Base-by-base conservation (phyloP, 2,797 vertebrate genomes). In the Psittacula derbiana region DNA sequence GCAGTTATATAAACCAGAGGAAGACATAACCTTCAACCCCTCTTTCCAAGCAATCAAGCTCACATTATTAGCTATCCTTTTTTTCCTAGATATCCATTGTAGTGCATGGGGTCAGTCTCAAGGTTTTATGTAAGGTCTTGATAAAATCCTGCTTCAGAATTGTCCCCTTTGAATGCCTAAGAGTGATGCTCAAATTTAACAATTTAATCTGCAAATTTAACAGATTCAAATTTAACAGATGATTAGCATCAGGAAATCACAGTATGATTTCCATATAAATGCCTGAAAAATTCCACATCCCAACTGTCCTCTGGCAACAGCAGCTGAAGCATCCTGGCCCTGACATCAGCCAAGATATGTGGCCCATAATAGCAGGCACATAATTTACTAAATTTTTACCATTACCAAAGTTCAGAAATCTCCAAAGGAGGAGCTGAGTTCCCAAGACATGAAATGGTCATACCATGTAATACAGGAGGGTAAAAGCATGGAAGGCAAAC, bases 331-430 rank as follows among this genome's bases (percentile, higher is more conserved):
- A n/a, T n/a, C 30, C 27, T 10, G 53, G 50, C 30, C 24, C 53
- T 43, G 57, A 47, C 43, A 83, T 47, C 40, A 57, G 52, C 44
- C 7, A 23, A 64, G 33, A 33, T 18, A 6, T 27, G 33, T 55
- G n/a, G 10, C 31, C 36, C 1, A 0, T 50, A 38, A 21, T 2
- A 21, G 24, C 0, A 1, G 28, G 6, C n/a, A 24, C 41, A 43
- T 2, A 6, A 13, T 83, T 80, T n/a, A 18, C 4, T 19, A 18
- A 30, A 55, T 55, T 78, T 95, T 80, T 73, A 28, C 10, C 21
- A 7, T 27, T 61, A 23, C 2, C 15, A 4, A 65, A 43, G 36
- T 14, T 28, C 12, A 53, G 49, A 75, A 65, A 23, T 40, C 24
- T 58, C 33, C 5, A 31, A 7, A 49, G 25, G 5, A 40, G 12